Percentiles rank a stretch among this genome's conserved stretches.
These are phyloP conservation scores for Argyresthia goedartella DNA, from an alignment of 2,888 invertebrate species.

Conservation along the genomic window DNA sequence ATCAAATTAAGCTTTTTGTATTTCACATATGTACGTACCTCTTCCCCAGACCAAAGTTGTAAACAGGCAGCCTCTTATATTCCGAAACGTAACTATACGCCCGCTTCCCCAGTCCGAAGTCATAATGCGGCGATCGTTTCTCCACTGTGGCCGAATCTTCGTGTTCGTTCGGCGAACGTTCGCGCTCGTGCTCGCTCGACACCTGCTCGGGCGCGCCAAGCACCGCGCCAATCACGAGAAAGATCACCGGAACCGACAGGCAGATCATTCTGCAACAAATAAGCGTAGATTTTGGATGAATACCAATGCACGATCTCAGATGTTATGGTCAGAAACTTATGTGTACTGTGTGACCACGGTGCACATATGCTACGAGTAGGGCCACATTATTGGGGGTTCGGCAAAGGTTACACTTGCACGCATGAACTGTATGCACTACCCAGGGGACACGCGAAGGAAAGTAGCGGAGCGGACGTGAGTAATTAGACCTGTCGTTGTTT, in stretches of 20 bases:
- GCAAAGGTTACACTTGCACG: too few species aligned
- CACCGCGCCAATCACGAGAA: slow-evolving; percentile 39
- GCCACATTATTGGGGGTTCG: too few species aligned
- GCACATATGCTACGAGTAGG: too few species aligned
- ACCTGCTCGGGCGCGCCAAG: slow-evolving; percentile 46
- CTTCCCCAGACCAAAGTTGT: slow-evolving; percentile 74
- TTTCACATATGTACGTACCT: slow-evolving; percentile 25
- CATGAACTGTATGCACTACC: too few species aligned
- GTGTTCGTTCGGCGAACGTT: slow-evolving; percentile 4
- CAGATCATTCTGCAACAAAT: slow-evolving; percentile 51
- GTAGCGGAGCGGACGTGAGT: too few species aligned
- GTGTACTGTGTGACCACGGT: too few species aligned
- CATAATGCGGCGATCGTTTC: slow-evolving; percentile 64
- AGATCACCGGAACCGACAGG: slow-evolving; percentile 35
- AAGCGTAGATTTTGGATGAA: not conserved
- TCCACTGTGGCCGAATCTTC: slow-evolving; percentile 27
- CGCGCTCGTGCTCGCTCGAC: slow-evolving; percentile 25
- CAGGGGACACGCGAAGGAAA: too few species aligned
- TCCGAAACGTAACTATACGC: slow-evolving; percentile 75
- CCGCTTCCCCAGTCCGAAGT: slow-evolving; percentile 66
- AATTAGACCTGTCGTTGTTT: too few species aligned
- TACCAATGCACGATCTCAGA: not conserved
- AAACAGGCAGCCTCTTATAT: slow-evolving; percentile 71
- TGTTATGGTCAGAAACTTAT: too few species aligned
- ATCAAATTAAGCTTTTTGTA: too few species aligned